A percentile compares a stretch with the other conserved stretches of the same genome.
Conservation (phyloP, 2,113 vertebrate genomes). For the Heliornis fulica region DNA sequence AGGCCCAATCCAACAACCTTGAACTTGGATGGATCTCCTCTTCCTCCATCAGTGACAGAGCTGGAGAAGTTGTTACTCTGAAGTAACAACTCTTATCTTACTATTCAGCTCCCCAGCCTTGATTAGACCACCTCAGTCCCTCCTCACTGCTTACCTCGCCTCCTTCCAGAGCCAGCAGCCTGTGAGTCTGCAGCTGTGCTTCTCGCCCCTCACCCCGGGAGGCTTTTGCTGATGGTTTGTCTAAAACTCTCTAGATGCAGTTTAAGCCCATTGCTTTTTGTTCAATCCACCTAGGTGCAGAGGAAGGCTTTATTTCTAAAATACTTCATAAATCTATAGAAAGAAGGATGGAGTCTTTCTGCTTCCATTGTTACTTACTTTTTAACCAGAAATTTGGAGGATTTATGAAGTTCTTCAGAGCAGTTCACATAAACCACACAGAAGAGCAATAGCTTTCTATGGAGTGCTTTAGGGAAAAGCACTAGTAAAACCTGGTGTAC, state of each 20-base stretch:
- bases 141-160: neutral
- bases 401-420: conserved; percentile 32
- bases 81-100: neutral
- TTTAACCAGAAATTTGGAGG: conserved; percentile 40
- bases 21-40: neutral
- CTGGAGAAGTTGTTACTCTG: neutral
- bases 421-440: neutral
- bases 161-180: neutral
- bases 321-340: conserved; percentile 52
- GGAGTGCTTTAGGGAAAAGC: conserved; percentile 14
- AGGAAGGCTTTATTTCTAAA: conserved; percentile 46
- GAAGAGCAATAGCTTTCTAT: conserved; percentile 31
- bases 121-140: neutral
- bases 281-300: conserved; percentile 23
- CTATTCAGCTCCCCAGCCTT: neutral
- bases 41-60: neutral
- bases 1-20: fast-evolving
- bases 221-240: neutral
- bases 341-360: conserved; percentile 28
- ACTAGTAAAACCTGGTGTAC: neutral
- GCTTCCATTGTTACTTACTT: conserved; percentile 37
- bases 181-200: conserved; percentile 6
- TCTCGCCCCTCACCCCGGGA: neutral
- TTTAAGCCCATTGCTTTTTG: neutral
- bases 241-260: conserved; percentile 1